Percentiles rank a stretch among this genome's conserved stretches.
phyloP scores from a whole-genome alignment of 2,113 vertebrate species.

The Poecile atricapillus region DNA sequence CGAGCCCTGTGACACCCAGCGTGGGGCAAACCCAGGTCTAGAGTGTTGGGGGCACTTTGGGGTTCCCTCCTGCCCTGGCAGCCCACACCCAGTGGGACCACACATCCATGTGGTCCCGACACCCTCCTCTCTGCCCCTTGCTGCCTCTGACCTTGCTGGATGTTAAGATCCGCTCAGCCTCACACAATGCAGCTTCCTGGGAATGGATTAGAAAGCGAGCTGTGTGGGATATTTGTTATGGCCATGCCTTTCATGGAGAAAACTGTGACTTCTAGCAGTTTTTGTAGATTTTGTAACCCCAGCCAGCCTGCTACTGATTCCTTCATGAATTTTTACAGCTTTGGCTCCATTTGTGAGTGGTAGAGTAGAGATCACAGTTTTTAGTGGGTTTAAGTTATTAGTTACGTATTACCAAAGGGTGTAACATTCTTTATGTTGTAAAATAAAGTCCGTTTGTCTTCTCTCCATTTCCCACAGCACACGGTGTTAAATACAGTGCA shows the following conservation, averaged over 20 bases:
- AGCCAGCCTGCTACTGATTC: constrained; percentile 45
- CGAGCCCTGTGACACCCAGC: not conserved
- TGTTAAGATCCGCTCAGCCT: not conserved
- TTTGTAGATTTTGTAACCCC: constrained; percentile 52
- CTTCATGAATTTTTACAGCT: constrained; percentile 61
- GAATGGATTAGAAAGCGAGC: constrained; percentile 34
- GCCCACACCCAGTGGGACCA: not conserved
- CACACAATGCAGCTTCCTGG: constrained; percentile 13
- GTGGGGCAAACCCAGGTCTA: not conserved
- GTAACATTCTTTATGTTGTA: constrained; percentile 28
- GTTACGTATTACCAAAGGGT: constrained; percentile 48
- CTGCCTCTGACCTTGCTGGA: constrained; percentile 30
- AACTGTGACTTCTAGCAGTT: constrained; percentile 42
- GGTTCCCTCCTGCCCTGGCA: not conserved
- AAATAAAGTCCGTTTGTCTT: constrained; percentile 43
- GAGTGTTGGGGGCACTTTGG: not conserved
- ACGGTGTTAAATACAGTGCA: not conserved
- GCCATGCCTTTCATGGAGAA: constrained; percentile 23
- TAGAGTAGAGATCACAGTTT: not conserved
- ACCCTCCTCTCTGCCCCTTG: not conserved
- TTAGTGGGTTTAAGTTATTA: constrained; percentile 48
- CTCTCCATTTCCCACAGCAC: constrained; percentile 32
- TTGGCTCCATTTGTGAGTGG: not conserved
- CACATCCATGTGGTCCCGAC: accelerated
- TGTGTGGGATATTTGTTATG: constrained; percentile 52